A percentile compares a stretch with the other conserved stretches of the same genome.
These are phyloP conservation scores for Halichoerus grypus DNA, from an alignment of 2,113 vertebrate species.

Conservation along the genomic window DNA sequence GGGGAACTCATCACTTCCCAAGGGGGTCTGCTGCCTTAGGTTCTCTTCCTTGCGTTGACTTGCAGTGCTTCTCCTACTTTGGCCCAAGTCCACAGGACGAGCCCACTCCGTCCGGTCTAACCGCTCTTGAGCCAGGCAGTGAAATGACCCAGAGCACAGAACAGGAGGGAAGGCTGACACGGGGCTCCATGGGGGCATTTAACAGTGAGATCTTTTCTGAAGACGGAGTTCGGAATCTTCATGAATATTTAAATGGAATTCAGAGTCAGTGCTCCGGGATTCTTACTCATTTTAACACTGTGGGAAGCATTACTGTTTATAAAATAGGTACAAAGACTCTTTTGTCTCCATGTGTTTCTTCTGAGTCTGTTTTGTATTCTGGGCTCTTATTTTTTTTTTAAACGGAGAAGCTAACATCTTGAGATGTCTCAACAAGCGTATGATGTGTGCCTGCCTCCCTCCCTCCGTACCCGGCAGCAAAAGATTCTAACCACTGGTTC, in stretches of 20 bases:
- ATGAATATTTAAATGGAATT: background rate
- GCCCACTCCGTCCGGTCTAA: rapidly evolving
- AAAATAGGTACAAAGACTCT: conserved; percentile 40
- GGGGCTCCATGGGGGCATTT: background rate
- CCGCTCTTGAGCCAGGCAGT: rapidly evolving
- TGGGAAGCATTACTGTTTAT: conserved; percentile 37
- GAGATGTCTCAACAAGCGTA: background rate
- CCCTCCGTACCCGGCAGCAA: rapidly evolving
- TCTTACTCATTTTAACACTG: background rate
- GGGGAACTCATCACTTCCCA: rapidly evolving
- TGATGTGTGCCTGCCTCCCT: background rate
- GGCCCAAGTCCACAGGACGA: background rate
- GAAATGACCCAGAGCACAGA: rapidly evolving
- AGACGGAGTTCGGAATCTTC: background rate
- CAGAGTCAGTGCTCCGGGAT: background rate
- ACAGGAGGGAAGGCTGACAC: background rate
- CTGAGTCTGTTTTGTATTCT: background rate
- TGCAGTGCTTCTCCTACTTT: background rate
- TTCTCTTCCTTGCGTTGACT: background rate
- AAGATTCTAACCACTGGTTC: rapidly evolving
- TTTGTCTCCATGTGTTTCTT: conserved; percentile 40
- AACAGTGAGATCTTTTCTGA: background rate
- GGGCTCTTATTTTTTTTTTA: background rate
- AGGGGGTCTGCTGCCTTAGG: background rate
- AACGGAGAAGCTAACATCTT: background rate